Conservation (phyloP, 2,113 vertebrate species). For the Cynopterus brachyotis region DNA sequence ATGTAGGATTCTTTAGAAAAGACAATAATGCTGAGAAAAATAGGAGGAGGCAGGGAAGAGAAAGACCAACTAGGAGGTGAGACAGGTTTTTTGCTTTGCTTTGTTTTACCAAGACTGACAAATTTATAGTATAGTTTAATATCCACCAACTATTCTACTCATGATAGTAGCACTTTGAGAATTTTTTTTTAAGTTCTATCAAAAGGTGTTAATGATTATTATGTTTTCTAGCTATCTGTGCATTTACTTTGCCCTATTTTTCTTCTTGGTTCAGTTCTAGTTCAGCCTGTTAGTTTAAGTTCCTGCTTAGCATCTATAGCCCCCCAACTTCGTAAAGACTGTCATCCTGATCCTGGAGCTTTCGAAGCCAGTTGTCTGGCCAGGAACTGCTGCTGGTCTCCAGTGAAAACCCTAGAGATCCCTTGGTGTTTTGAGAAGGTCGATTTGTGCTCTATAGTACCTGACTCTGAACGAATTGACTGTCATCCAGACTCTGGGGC, state of each 20-base stretch:
- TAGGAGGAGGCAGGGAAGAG: no score
- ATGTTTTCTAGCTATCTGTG: neutral
- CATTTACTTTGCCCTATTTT: neutral
- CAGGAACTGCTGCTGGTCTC: neutral
- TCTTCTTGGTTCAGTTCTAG: neutral
- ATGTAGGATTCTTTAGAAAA: neutral
- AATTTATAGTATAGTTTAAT: neutral
- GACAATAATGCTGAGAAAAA: neutral
- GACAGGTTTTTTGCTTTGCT: neutral
- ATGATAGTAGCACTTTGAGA: neutral
- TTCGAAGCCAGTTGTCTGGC: neutral
- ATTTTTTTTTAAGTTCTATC: neutral
- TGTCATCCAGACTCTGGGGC: neutral
- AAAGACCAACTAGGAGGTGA: no score
- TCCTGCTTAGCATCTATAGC: neutral
- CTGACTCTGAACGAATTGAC: neutral
- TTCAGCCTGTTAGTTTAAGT: neutral
- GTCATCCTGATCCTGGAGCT: neutral
- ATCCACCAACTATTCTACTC: neutral
- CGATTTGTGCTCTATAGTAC: neutral
- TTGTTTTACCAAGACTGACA: neutral
- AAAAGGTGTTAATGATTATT: neutral
- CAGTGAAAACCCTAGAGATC: neutral
- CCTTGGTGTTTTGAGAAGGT: constrained; percentile 7
- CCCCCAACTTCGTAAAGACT: neutral